Evolutionary conservation across 1,140 invertebrate genomes (phyloP), one percentile per base, ranked within the genome.

Genomic region (Drosophila melanogaster): DNA sequence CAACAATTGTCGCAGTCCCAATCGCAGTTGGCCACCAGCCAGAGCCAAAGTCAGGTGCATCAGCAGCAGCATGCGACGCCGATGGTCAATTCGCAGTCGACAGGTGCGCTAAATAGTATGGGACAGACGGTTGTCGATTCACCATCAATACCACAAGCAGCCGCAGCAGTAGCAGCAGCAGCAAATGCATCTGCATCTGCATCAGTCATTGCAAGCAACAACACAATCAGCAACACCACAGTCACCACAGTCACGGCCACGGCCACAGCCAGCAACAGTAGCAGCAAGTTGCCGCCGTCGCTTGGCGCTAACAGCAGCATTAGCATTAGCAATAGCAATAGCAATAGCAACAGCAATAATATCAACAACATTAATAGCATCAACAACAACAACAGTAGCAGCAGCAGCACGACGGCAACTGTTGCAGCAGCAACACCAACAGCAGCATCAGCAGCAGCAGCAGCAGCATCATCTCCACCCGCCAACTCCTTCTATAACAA

Each of bases 41-140:
- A 61, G 56, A 79, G 73, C 64, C 81, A 81, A 43, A 50, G 44
- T 38, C 78, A 72, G 38, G 77, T 80, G 37, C 81, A 80, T 15
- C 72, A 73, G 47, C 81, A 83, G 46, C 70, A 81, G 33, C 77
- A 77, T 51, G 78, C 72, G 58, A 56, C 57, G 37, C 59, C 38
- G 59, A 76, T 80, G 55, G 77, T 74, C 49, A 92, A 92, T 57
- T 90, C 91, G 67, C 91, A 92, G 64, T 91, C 91, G 53, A 91
- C 91, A 90, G 92, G 91, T 91, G 92, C 91, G 90, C 85, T 92
- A 60, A 92, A 92, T 60, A 92, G 83, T 83, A 73, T 92, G 73
- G 91, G 91, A 65, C 90, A 92, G 38, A 83, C 76, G 71, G 81
- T 91, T 90, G 91, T 91, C 75, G 91, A 92, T 90, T 90, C 86